A percentile compares a stretch with the other conserved stretches of the same genome.
Evolutionary conservation across 2,888 invertebrate genomes (phyloP).

Genomic region (Chrysolina oricalcia): DNA sequence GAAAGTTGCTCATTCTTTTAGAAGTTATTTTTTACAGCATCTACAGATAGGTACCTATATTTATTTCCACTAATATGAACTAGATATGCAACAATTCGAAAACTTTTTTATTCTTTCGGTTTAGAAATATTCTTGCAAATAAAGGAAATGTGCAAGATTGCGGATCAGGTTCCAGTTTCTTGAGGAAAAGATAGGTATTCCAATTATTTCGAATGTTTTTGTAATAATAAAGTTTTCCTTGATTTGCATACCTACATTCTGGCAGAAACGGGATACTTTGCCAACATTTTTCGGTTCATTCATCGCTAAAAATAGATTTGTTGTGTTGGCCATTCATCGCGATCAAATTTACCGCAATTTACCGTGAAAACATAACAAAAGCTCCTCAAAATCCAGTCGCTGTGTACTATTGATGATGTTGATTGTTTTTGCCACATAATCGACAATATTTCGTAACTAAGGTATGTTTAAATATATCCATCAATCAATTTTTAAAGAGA

Average conservation of each 20-base stretch:
- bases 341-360: conserved; percentile 2
- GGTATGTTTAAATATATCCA: too few relatives aligned
- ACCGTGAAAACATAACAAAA: conserved; percentile 34
- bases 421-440: not conserved
- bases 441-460: not conserved
- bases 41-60: too few relatives aligned
- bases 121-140: too few relatives aligned
- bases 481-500: too few relatives aligned
- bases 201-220: not conserved
- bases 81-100: too few relatives aligned
- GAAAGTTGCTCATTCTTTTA: too few relatives aligned
- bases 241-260: conserved; percentile 16
- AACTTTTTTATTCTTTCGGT: too few relatives aligned
- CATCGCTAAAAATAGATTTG: conserved; percentile 64
- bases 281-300: conserved; percentile 62
- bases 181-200: not conserved
- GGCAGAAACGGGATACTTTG: conserved; percentile 42
- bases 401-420: conserved; percentile 7
- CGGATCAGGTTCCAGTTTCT: too few relatives aligned
- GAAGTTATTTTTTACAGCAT: too few relatives aligned
- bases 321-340: conserved; percentile 39
- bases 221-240: conserved; percentile 1
- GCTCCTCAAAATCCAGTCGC: conserved; percentile 21
- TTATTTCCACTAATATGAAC: too few relatives aligned
- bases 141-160: too few relatives aligned